Conservation (phyloP, 2,113 vertebrate genomes). For the Anser brachyrhynchus region DNA sequence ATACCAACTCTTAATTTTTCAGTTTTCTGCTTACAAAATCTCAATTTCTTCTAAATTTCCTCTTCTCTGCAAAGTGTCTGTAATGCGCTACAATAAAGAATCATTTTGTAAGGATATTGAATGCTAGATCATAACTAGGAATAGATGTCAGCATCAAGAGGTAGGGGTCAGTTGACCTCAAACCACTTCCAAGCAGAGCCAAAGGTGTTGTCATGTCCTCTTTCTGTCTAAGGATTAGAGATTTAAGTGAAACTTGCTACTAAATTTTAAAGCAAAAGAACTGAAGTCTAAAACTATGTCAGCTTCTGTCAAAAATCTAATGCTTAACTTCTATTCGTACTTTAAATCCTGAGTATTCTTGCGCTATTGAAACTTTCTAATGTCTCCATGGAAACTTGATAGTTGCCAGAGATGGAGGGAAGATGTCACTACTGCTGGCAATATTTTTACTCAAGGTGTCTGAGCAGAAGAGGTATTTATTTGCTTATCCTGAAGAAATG, state of each 20-base stretch:
- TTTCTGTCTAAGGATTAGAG: not conserved
- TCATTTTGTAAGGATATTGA: not conserved
- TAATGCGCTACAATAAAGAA: not conserved
- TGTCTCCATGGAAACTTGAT: not conserved
- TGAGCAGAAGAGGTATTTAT: not conserved
- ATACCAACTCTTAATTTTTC: not conserved
- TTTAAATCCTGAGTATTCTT: not conserved
- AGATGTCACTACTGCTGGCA: not conserved
- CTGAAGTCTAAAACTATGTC: not conserved
- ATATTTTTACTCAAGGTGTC: not conserved
- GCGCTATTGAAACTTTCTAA: not conserved
- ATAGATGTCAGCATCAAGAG: not conserved
- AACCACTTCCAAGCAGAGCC: not conserved
- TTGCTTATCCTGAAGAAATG: not conserved
- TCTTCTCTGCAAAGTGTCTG: not conserved
- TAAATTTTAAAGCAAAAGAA: not conserved
- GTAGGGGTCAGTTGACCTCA: not conserved
- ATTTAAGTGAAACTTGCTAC: not conserved
- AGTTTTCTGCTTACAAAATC: not conserved
- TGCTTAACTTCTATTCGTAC: not conserved
- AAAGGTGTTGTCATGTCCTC: not conserved
- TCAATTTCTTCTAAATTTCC: not conserved
- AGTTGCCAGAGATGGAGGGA: not conserved
- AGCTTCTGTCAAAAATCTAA: not conserved
- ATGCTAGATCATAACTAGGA: not conserved